Evolutionary conservation across 92 coral and sea anemone species (phyloP), one percentile per base, ranked within the genome.

Genomic region (Ricordea florida): DNA sequence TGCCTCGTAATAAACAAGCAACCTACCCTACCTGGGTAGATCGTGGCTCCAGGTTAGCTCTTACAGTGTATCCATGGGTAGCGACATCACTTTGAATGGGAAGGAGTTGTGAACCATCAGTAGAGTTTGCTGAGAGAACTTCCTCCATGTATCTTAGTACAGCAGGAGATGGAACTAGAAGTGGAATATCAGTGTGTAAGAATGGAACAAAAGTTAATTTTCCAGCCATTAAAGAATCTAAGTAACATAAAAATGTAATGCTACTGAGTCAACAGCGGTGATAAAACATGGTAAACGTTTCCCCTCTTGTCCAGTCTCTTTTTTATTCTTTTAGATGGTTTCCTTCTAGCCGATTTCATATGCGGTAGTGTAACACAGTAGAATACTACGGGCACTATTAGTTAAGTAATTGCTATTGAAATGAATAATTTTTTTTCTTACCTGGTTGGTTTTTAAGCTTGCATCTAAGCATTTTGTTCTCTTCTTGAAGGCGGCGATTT

Each of bases 1-100:
- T n/a, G 21, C 35, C 4, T 8, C 8, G 5, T 10, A 52, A 52
- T 26, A 4, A 51, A 51, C 14, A 4, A 49, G 14, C 28, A 13
- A 22, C 13, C 2, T 8, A 23, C 43, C 62, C 22, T 31, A 57
- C 65, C 65, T 57, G 65, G 44, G 43, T 57, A 57, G 44, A 10
- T 32, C 65, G 46, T 57, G 65, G 46, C 36, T 57, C 65, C 43
- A 57, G 45, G 65, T 31, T 57, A 32, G 65, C 65, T 57, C 45
- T 25, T 32, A 31, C 36, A 27, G 29, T 57, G 65, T 57, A 57
- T 2, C 36, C 24, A 8, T 57, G 45, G 36, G 16, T 57, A 32
- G 65, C 24, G 36, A 57, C 65, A 57, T 57, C 65, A 57, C 25
- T 42, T 32, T 32, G 43, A 32, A 32, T 15, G 21, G 45, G 65